These are phyloP conservation scores for Latrodectus geometricus DNA, from an alignment of 1,140 invertebrate genomes.

Conservation along the genomic window DNA sequence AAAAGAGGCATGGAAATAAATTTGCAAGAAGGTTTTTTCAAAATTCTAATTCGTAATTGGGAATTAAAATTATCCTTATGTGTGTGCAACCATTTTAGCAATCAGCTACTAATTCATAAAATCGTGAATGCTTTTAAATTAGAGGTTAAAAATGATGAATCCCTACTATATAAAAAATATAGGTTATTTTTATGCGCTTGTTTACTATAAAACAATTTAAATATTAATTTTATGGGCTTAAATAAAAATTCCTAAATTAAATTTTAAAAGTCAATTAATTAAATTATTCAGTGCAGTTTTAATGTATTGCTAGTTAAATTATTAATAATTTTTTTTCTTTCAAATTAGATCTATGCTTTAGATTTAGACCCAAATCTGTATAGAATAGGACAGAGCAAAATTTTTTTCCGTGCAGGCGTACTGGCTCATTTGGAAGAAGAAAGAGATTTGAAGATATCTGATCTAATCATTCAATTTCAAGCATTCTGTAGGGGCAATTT, in stretches of 20 bases:
- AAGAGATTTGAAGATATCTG: slow-evolving; percentile 97
- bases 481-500: slow-evolving; percentile 96
- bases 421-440: slow-evolving; percentile 99
- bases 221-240: no score
- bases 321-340: not conserved
- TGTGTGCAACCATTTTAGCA: no score
- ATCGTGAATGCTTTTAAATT: no score
- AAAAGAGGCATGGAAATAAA: no score
- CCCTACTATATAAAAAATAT: no score
- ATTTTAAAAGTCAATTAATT: not conserved
- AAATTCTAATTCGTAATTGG: no score
- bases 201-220: no score
- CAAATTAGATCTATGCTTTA: slow-evolving; percentile 81
- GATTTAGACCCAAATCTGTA: slow-evolving; percentile 97
- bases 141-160: no score
- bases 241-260: not conserved
- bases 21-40: no score
- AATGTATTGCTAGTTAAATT: not conserved
- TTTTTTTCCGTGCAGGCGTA: slow-evolving; percentile 98
- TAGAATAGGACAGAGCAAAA: slow-evolving; percentile 96
- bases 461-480: slow-evolving; percentile 98
- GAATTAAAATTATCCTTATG: no score
- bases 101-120: no score
- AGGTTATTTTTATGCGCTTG: no score
- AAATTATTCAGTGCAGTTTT: not conserved